Conservation (phyloP, 2,797 vertebrate genomes). For the Diplodus sargus region DNA sequence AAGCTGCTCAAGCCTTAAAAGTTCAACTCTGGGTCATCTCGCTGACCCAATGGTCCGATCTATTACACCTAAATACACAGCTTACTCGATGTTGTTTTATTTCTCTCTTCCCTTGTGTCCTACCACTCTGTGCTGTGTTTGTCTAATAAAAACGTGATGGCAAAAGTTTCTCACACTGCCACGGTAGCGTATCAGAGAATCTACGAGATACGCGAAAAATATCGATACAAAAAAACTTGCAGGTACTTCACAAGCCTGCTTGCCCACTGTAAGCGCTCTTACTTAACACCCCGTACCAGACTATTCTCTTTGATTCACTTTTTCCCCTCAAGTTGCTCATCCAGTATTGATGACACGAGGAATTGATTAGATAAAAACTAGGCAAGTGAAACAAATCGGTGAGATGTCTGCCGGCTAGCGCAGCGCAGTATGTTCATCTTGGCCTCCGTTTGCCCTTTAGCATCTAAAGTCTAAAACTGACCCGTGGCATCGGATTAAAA, state of each 20-base stretch:
- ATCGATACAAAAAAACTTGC: neutral
- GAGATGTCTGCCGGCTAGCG: conserved; percentile 40
- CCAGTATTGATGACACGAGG: conserved; percentile 66
- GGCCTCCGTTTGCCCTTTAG: conserved; percentile 44
- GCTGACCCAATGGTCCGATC: conserved; percentile 25
- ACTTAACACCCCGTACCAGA: conserved; percentile 32
- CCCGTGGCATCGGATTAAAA: conserved; percentile 17
- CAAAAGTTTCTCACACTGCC: neutral
- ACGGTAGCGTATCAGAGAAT: neutral
- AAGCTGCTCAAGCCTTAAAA: conserved; percentile 20
- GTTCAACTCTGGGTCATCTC: conserved; percentile 10
- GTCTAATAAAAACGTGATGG: conserved; percentile 1
- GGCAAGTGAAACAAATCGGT: conserved; percentile 62
- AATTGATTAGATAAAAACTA: conserved; percentile 72
- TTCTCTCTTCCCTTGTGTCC: neutral
- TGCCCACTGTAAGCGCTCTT: conserved; percentile 16
- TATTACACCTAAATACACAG: conserved; percentile 1
- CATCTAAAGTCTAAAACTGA: conserved; percentile 40
- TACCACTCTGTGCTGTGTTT: neutral
- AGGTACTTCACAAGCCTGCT: conserved; percentile 12
- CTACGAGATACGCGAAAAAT: conserved; percentile 1
- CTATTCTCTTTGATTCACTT: conserved; percentile 63
- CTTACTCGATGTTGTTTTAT: conserved; percentile 20
- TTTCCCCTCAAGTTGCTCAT: conserved; percentile 54
- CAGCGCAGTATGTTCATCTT: conserved; percentile 29